phyloP scores from a whole-genome alignment of 1,140 invertebrate species.

The Drosophila punjabiensis region DNA sequence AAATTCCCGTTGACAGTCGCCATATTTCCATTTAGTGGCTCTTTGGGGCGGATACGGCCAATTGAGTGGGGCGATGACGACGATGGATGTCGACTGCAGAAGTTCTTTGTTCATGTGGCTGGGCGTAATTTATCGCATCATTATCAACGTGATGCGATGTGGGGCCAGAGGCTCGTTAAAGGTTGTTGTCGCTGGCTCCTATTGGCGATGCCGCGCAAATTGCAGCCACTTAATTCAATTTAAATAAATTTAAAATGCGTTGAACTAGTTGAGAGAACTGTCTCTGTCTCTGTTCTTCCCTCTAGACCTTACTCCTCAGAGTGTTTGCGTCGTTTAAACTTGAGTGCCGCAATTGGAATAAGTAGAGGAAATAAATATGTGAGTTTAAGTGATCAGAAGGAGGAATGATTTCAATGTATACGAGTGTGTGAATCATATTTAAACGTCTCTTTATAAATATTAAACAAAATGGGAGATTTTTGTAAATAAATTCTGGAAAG shows the following conservation, averaged over 20 bases:
- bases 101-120: conserved; percentile 48
- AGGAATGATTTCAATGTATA: not conserved
- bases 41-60: conserved; percentile 69
- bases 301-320: conserved; percentile 2
- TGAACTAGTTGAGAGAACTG: conserved; percentile 59
- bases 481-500: not conserved
- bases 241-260: conserved; percentile 82
- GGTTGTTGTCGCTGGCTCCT: conserved; percentile 51
- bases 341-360: conserved; percentile 42
- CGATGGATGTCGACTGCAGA: conserved; percentile 52
- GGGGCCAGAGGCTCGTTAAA: conserved; percentile 45
- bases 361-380: conserved; percentile 15
- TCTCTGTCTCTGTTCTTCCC: not conserved
- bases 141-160: conserved; percentile 48
- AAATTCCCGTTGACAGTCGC: conserved; percentile 61
- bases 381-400: conserved; percentile 7
- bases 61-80: conserved; percentile 67
- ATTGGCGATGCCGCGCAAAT: conserved; percentile 71
- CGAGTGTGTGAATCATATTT: conserved; percentile 35
- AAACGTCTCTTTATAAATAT: not conserved
- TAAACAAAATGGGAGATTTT: not conserved
- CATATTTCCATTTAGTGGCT: conserved; percentile 65
- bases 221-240: conserved; percentile 83
- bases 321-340: conserved; percentile 32
- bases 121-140: conserved; percentile 65